Conservation (phyloP, 1,140 invertebrate species). For the Euwallacea similis region DNA sequence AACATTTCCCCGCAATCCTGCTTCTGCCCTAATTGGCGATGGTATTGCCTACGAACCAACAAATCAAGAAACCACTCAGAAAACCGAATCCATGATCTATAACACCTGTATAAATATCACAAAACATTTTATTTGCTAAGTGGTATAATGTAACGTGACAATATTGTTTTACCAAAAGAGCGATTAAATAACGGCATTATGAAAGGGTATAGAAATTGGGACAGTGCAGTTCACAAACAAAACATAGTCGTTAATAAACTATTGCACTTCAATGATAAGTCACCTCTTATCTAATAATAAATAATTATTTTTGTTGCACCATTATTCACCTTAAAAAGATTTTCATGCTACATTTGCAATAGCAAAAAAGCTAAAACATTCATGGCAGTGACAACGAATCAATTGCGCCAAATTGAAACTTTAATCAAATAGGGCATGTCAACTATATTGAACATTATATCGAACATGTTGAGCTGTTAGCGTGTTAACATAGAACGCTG, state of each 20-base stretch:
- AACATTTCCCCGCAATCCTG: no score
- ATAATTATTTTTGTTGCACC: neutral
- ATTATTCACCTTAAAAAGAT: slow-evolving; percentile 3
- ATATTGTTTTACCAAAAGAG: neutral
- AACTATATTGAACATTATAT: slow-evolving; percentile 7
- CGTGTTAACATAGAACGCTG: slow-evolving; percentile 9
- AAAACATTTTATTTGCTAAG: neutral
- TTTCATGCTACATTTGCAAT: neutral
- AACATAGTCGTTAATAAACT: no score
- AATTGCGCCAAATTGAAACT: slow-evolving; percentile 7
- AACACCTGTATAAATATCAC: no score
- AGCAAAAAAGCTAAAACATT: neutral
- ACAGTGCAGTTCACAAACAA: neutral
- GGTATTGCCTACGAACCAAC: no score
- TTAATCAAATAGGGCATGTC: slow-evolving; percentile 10
- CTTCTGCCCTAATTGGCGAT: no score
- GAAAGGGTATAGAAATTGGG: neutral
- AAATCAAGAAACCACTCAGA: no score
- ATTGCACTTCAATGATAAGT: no score
- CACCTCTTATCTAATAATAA: no score
- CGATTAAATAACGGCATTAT: neutral
- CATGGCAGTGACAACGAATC: neutral
- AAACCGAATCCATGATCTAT: no score
- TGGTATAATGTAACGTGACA: no score
- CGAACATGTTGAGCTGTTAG: neutral